Conservation (phyloP, 2,113 vertebrate genomes). For the Motacilla tschutschensis region DNA sequence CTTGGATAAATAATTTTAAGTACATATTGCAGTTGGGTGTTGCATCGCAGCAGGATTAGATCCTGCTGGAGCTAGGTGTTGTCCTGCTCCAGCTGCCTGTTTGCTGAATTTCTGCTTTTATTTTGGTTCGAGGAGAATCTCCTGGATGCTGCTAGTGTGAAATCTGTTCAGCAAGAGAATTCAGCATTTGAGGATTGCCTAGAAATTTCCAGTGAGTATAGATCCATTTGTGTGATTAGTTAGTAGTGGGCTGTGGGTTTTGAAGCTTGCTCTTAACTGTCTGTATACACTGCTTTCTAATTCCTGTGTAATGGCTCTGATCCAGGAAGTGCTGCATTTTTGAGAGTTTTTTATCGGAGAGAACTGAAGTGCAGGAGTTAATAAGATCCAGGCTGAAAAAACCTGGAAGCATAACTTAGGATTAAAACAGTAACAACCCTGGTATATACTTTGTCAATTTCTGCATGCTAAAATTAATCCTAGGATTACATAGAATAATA, state of each 20-base stretch:
- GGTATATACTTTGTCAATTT: neutral
- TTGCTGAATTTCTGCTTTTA: neutral
- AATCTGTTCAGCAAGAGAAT: neutral
- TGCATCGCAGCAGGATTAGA: neutral
- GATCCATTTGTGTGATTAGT: neutral
- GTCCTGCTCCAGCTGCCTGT: neutral
- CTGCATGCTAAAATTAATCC: neutral
- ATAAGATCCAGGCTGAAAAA: neutral
- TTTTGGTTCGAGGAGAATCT: neutral
- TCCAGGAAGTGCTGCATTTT: neutral
- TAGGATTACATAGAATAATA: neutral
- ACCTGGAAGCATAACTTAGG: neutral
- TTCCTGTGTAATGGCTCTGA: neutral
- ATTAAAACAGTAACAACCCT: neutral
- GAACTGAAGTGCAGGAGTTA: neutral
- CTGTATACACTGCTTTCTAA: neutral
- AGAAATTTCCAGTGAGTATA: neutral
- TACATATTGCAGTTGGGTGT: neutral
- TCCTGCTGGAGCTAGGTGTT: neutral
- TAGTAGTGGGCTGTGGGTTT: neutral
- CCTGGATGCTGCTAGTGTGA: neutral
- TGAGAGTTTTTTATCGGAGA: neutral
- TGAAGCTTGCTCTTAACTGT: neutral
- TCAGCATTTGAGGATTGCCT: neutral
- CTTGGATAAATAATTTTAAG: neutral